Percentiles rank a stretch among this genome's conserved stretches.
Conservation (phyloP, 1,140 invertebrate species). For the Galendromus occidentalis region DNA sequence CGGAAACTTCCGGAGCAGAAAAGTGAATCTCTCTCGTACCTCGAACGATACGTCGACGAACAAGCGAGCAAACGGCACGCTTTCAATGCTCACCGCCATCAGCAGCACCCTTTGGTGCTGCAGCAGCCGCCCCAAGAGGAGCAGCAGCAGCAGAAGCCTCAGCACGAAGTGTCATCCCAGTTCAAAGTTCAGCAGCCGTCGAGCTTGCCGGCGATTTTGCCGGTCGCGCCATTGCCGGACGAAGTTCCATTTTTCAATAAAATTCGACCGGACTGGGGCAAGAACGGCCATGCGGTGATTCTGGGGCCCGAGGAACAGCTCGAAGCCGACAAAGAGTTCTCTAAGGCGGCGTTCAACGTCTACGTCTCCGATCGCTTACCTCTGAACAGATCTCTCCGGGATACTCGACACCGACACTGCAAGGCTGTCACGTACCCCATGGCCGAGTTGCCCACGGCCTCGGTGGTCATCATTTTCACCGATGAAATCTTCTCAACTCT, state of each 20-base stretch:
- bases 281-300: constrained; percentile 43
- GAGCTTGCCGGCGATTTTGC: background rate
- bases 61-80: too few species aligned
- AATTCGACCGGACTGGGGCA: constrained; percentile 39
- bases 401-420: constrained; percentile 50
- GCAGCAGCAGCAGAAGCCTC: too few species aligned
- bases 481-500: constrained; percentile 72
- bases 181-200: too few species aligned
- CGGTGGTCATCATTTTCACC: constrained; percentile 64
- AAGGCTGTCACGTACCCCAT: constrained; percentile 33
- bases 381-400: constrained; percentile 53
- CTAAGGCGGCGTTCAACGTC: constrained; percentile 72
- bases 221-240: background rate
- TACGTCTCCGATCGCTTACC: constrained; percentile 70
- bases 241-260: constrained; percentile 14
- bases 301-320: constrained; percentile 35
- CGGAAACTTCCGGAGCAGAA: background rate
- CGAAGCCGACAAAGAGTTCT: constrained; percentile 43
- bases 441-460: constrained; percentile 34
- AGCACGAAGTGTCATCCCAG: too few species aligned
- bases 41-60: background rate
- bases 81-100: too few species aligned
- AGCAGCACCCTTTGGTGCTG: too few species aligned
- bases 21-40: background rate
- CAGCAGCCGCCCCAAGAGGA: too few species aligned